Evolutionary conservation across 2,797 vertebrate species (phyloP), one percentile per base, ranked within the genome.

Genomic region (Steatocranus sp.): DNA sequence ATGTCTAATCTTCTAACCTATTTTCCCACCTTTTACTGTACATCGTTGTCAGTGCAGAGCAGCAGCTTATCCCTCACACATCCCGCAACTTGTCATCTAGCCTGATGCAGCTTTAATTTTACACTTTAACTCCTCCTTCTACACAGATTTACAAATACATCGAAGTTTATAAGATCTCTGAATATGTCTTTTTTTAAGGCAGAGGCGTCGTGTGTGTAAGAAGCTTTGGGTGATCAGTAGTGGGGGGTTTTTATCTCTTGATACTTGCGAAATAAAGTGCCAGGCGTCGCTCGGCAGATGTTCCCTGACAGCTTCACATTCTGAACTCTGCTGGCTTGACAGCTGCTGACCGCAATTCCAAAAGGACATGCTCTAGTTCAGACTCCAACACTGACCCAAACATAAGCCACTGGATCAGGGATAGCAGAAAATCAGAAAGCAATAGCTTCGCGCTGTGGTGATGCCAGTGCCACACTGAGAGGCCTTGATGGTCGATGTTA

Each of bases 311-410:
- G 90, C 89, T 83, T 93, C 85, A 73, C 82, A 83, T 89, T 83
- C 79, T 92, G 86, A 93, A 89, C 92, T 87, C 89, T 77, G 82
- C 74, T 11, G 38, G 88, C 89, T 83, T 86, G 88, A 93, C 95
- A 96, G 95, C 94, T 96, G 95, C 93, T 95, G 95, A 95, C 93
- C 90, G 91, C 93, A 92, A 94, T 96, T 93, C 86, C 78, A 89
- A 95, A 94, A 91, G 92, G 93, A 94, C 94, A 91, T 83, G 93
- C 82, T 94, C 91, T 78, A 94, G 90, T 93, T 93, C 89, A 83
- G 91, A 78, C 85, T 76, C 76, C 75, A 49, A 92, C 89, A 88
- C 91, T 86, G 90, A 93, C 91, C 92, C 90, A 88, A 90, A 91
- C 94, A 91, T 93, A 95, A 94, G 91, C 93, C 91, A 91, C 46